Base-by-base conservation (phyloP, 2,888 invertebrate genomes). In the Erynnis tages region DNA sequence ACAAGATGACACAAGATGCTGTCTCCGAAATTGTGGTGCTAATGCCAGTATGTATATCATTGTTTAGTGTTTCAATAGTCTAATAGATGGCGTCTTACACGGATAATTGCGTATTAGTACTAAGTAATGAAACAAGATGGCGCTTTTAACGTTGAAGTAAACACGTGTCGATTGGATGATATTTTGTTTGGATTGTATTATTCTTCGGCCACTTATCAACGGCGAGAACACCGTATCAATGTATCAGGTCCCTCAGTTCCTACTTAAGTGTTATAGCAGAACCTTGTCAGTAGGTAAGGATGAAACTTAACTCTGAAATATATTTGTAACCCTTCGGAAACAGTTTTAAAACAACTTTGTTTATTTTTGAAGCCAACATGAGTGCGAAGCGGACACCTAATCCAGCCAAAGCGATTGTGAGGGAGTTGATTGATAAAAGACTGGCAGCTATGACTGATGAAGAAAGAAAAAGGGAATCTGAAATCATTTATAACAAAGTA, bases 401-500 rank as follows among this genome's bases (percentile, higher is more conserved):
- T 35, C 86, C 88, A 1, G 82, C 80, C 0, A 89, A 88, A 54
- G 62, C 66, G 37, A 59, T 72, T 19, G 65, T 89, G 1, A 68
- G 89, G n/a, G 69, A 67, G 5, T 76, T 87, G 52, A 71, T 88
- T 2, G 76, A 80, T 0, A 61, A 73, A 0, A 68, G 70, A 4
- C 79, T 88, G 1, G 75, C 82, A 0, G 73, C 76, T 0, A 62
- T 89, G 0, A 67, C 77, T 0, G 43, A 67, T 0, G 84, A 87
- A 1, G 88, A 89, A 52, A 89, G 84, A 61, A 76, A 72, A 14
- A 65, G 79, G 4, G 83, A 89, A 45, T 89, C 88, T 0, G 64
- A 80, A 35, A 73, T 82, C 6, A 80, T 89, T 1, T 89, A 65
- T 53, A 70, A 87, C 4, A 88, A 88, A 70, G 89, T 88, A 59